Evolutionary conservation across 2,888 invertebrate genomes (phyloP), one percentile per base, ranked within the genome.

Genomic region (Eueremaeus valkanovi): DNA sequence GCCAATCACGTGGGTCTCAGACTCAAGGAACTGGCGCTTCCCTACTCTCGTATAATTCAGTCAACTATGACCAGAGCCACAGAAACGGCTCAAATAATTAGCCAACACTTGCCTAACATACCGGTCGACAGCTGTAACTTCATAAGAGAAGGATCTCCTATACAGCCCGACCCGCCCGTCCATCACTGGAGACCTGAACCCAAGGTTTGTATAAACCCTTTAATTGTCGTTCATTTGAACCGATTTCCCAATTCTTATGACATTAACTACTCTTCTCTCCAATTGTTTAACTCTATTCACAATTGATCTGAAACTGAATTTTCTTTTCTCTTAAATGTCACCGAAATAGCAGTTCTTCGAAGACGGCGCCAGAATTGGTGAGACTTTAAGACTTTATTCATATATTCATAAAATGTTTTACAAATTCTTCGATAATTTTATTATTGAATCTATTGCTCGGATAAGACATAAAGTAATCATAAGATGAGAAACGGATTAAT

Each of bases 21-120:
- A 27, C 85, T 99, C 74, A 89, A 89, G 74, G 88, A 89, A 51
- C 85, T 96, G 33, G 87, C 88, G 79, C 87, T 92, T 68, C 90
- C 92, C 68, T 96, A 92, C 87, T 90, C 91, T 55, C 83, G 87
- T 31, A 85, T 98, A 29, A 87, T 94, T 1, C 88, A 90, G 78
- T 98, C 97, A 0, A 95, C 95, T 0, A 95, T 98, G 95, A 89
- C 90, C 0, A 86, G 98, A 78, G 98, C 98, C 0, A 90, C 90
- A 79, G 93, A 99, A 84, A 99, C 98, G 0, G 92, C 93, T 0
- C 85, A 87, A 16, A 89, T 96, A 42, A 93, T 98, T 78, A 86
- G 89, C 36, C 87, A 89, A 80, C 87, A 87, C 81, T 85, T 97
- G 66, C 87, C 85, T 8, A 84, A 84, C 70, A 83, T 88, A 70